Conservation (phyloP, 2,888 invertebrate species). For the Drosophila mercatorum region DNA sequence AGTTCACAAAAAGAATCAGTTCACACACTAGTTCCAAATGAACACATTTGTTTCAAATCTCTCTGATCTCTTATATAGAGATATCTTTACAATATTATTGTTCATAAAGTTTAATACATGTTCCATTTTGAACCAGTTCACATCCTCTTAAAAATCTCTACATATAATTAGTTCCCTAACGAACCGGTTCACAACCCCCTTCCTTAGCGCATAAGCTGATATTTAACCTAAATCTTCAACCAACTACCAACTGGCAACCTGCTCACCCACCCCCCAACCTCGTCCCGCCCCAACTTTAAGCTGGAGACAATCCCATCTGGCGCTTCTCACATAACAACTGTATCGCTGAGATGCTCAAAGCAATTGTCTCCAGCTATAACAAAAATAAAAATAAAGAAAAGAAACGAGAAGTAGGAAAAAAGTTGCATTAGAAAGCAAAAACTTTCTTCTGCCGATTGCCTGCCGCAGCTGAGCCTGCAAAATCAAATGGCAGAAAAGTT, state of each 20-base stretch:
- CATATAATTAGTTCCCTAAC: background rate
- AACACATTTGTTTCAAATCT: too few relatives aligned
- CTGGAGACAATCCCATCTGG: constrained; percentile 52
- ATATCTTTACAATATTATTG: too few relatives aligned
- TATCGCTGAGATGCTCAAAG: constrained; percentile 41
- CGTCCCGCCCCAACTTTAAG: constrained; percentile 16
- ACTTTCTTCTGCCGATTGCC: constrained; percentile 63
- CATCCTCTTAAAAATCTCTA: background rate
- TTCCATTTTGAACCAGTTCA: too few relatives aligned
- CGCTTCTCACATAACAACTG: constrained; percentile 50
- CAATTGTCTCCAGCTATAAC: constrained; percentile 38
- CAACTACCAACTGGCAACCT: constrained; percentile 8
- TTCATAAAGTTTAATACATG: too few relatives aligned
- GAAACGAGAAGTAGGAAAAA: constrained; percentile 24
- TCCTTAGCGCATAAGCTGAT: constrained; percentile 13
- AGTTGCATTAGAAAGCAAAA: constrained; percentile 71
- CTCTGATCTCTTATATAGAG: too few relatives aligned
- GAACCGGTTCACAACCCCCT: background rate
- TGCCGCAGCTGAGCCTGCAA: constrained; percentile 54
- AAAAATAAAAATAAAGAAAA: background rate
- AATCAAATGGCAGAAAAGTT: constrained; percentile 71
- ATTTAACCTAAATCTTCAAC: constrained; percentile 4
- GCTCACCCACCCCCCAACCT: background rate
- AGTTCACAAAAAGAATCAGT: too few relatives aligned
- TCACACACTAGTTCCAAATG: background rate